These are phyloP conservation scores for Aspidiotus destructor DNA, from an alignment of 2,888 invertebrate species.

Conservation along the genomic window DNA sequence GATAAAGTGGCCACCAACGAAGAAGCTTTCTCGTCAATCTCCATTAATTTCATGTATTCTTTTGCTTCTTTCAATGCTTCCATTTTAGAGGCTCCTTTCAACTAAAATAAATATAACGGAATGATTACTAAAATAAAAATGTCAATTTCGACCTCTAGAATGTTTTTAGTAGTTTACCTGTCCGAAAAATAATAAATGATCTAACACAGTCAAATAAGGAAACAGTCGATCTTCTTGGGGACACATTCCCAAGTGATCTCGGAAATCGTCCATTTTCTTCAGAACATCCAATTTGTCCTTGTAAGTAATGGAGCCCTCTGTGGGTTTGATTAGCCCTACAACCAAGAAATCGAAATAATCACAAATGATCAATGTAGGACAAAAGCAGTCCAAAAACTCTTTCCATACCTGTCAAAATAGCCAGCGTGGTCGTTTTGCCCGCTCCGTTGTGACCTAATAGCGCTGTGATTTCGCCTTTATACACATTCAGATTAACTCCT, in stretches of 20 bases:
- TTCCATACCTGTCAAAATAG: constrained; percentile 52
- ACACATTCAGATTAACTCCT: constrained; percentile 52
- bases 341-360: constrained; percentile 53
- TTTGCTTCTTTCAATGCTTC: constrained; percentile 49
- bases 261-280: constrained; percentile 54
- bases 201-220: constrained; percentile 67
- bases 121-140: not conserved
- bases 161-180: constrained; percentile 37
- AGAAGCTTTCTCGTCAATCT: constrained; percentile 54
- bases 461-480: constrained; percentile 73
- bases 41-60: constrained; percentile 52
- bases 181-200: constrained; percentile 74
- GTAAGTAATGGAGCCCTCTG: constrained; percentile 16
- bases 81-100: constrained; percentile 49
- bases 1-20: constrained; percentile 57
- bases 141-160: not conserved
- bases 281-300: constrained; percentile 52
- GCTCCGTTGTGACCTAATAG: constrained; percentile 82
- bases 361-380: constrained; percentile 71
- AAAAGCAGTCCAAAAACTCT: constrained; percentile 76
- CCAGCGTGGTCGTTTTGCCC: constrained; percentile 71
- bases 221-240: constrained; percentile 81
- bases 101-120: not conserved
- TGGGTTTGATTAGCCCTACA: constrained; percentile 12
- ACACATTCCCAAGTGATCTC: constrained; percentile 68